A percentile compares a stretch with the other conserved stretches of the same genome.
phyloP scores from a whole-genome alignment of 2,113 vertebrate genomes.

The Anser cygnoides region DNA sequence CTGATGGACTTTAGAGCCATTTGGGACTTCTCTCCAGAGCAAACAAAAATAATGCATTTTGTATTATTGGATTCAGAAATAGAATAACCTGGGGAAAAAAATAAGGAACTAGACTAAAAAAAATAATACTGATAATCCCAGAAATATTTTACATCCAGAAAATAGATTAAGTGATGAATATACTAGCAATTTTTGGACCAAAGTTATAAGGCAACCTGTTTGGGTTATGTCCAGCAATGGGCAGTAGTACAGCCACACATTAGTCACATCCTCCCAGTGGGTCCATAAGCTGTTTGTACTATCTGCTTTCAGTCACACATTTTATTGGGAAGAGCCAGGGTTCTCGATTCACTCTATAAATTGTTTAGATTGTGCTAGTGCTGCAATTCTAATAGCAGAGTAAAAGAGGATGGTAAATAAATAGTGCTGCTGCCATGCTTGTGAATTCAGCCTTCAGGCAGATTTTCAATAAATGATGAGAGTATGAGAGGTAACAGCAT shows the following conservation, averaged over 20 bases:
- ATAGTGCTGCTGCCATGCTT: neutral
- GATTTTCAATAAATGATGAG: slow-evolving; percentile 45
- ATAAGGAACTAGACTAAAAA: neutral
- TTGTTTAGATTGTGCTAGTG: neutral
- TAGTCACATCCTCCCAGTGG: neutral
- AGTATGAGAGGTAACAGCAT: neutral
- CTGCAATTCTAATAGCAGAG: neutral
- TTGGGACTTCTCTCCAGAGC: neutral
- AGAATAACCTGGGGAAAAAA: neutral
- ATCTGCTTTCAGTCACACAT: neutral
- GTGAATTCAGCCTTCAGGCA: slow-evolving; percentile 24
- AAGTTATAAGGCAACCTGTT: neutral
- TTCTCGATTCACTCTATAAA: neutral
- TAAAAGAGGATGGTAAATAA: neutral
- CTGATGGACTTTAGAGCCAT: neutral
- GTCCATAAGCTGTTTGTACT: neutral
- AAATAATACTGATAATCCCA: neutral
- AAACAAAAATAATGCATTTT: neutral
- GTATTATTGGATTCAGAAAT: neutral
- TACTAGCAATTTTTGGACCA: neutral
- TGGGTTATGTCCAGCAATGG: neutral
- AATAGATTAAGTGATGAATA: neutral
- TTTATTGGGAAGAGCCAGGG: neutral
- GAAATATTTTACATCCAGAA: neutral
- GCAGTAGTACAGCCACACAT: neutral